These are phyloP conservation scores for Drosophila koepferae DNA, from an alignment of 2,888 invertebrate species.

Conservation along the genomic window DNA sequence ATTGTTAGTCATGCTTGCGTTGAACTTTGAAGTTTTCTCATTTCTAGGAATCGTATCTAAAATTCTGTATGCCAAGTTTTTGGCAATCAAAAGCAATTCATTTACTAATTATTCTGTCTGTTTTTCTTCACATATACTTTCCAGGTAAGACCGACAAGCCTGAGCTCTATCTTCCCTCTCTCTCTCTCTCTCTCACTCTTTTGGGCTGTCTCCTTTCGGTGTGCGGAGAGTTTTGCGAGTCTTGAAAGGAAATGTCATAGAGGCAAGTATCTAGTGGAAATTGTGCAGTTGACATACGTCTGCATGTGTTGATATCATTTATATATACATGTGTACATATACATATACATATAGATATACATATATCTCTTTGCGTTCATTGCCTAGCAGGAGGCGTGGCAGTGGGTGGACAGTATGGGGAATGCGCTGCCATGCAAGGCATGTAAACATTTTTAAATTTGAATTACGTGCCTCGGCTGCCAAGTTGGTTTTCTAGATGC, in stretches of 20 bases:
- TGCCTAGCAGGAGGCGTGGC: not conserved
- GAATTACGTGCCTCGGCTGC: conserved; percentile 73
- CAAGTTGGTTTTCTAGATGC: conserved; percentile 39
- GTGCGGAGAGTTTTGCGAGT: conserved; percentile 6
- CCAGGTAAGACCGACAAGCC: conserved; percentile 47
- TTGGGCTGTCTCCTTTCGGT: not conserved
- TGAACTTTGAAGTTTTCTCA: not conserved
- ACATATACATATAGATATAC: too few relatives aligned
- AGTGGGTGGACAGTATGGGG: not conserved
- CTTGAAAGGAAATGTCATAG: conserved; percentile 41
- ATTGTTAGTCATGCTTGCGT: not conserved
- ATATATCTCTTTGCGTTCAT: not conserved
- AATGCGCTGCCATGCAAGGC: conserved; percentile 52
- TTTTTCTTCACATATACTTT: conserved; percentile 20
- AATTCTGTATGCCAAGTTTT: conserved; percentile 34
- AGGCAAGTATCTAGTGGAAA: conserved; percentile 19
- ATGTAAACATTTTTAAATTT: conserved; percentile 80
- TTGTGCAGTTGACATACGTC: conserved; percentile 2
- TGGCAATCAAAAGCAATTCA: conserved; percentile 43
- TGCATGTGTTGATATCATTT: conserved; percentile 4
- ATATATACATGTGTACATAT: not conserved
- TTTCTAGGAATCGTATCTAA: conserved; percentile 8
- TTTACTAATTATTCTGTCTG: conserved; percentile 48
- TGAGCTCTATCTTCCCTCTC: not conserved
- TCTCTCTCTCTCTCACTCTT: not conserved